Base-by-base conservation (phyloP, 2,797 vertebrate species). In the Chloroceryle inda region DNA sequence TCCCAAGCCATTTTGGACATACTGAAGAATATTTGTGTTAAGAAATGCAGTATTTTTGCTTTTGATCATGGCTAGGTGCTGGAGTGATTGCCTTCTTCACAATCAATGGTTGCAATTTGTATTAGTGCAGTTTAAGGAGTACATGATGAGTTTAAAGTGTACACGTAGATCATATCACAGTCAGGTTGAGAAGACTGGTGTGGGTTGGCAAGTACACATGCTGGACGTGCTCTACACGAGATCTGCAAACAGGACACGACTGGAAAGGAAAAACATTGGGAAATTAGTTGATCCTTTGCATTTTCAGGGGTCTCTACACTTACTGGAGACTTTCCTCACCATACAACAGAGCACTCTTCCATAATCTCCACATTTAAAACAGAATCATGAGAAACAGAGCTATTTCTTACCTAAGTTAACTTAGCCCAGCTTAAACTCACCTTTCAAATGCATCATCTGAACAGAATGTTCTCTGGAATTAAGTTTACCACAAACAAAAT, bases 191-290 rank as follows among this genome's bases (percentile, higher is more conserved):
- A 21, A 99, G 98, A 97, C 99, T 99, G 97, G 99, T 99, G 98
- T 99, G 99, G 45, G 99, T 99, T 84, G 99, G 99, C 96, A 99
- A 98, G 95, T 99, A 99, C 95, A 99, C 98, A 6, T 99, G 99
- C 98, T 99, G 99, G 76, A 99, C 98, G 10, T 99, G 99, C 71
- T 99, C 99, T 92, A 99, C 99, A 10, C 97, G 98, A 0, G 99
- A 99, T 68, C 99, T 98, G 96, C 99, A 99, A 88, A 99, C 99
- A 0, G 99, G 99, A 96, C 99, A 99, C 0, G 97, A 97, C 99
- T 99, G 97, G 15, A 94, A 94, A 80, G 88, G 56, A 95, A 92
- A 50, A 85, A 67, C 38, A 94, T 49, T 6, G 71, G 47, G 9
- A 68, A 63, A n/a, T 83, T 47, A 94, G 33, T 80, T 90, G 49